phyloP scores from a whole-genome alignment of 2,888 invertebrate genomes.

The Coenonympha glycerion region DNA sequence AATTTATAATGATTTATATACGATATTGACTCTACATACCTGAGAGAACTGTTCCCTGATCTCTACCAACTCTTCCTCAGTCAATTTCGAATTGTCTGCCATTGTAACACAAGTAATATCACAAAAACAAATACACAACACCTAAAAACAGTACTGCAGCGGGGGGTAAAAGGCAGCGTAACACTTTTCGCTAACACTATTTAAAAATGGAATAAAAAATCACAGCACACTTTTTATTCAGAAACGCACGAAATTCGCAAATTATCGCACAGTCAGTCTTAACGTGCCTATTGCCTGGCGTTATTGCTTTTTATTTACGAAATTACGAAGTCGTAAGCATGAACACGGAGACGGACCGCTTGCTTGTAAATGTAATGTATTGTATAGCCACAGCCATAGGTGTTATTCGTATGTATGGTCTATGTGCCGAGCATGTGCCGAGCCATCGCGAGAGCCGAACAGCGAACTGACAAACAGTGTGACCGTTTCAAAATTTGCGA shows the following conservation, averaged over 20 bases:
- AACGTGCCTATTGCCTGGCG: conserved; percentile 23
- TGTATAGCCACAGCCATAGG: too few species aligned
- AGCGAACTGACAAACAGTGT: too few species aligned
- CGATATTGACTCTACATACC: conserved; percentile 57
- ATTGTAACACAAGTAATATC: conserved; percentile 57
- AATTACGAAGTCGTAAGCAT: conserved; percentile 16
- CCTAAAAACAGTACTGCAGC: conserved; percentile 40
- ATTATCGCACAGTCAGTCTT: conserved; percentile 28
- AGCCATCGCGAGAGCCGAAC: too few species aligned
- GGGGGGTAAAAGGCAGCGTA: conserved; percentile 29
- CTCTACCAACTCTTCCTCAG: conserved; percentile 83
- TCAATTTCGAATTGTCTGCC: conserved; percentile 76
- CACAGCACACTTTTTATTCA: conserved; percentile 38
- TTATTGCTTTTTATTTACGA: conserved; percentile 27
- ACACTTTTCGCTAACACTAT: conserved; percentile 42
- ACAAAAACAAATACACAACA: conserved; percentile 64
- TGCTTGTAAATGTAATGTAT: too few species aligned
- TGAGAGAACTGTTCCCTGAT: conserved; percentile 84
- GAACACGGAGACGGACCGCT: too few species aligned
- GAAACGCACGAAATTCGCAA: conserved; percentile 29
- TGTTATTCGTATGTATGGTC: too few species aligned
- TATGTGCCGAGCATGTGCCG: too few species aligned
- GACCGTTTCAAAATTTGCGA: too few species aligned
- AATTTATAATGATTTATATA: not conserved
- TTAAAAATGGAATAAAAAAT: conserved; percentile 37